Evolutionary conservation across 2,888 invertebrate species (phyloP), one percentile per base, ranked within the genome.

Genomic region (Dorcus parallelipipedus): DNA sequence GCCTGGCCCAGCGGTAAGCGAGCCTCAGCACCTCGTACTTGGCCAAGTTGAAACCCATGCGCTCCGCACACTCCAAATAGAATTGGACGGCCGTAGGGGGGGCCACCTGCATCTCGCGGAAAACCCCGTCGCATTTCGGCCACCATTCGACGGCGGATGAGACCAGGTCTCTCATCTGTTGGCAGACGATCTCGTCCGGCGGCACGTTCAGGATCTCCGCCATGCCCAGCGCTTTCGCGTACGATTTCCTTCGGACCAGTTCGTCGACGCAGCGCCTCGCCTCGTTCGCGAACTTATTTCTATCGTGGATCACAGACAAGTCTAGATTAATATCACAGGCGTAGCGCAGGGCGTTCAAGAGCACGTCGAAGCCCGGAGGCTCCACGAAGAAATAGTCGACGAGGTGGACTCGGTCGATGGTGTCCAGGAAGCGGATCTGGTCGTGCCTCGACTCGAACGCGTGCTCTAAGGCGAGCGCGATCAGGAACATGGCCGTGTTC

Each of bases 11-110:
- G n/a, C 71, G 65, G 33, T 73, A 70, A 0, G 77, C 73, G 48
- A 74, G 58, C 60, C 73, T 75, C 33, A 76, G 62, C 38, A 77
- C 64, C 38, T 83, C 81, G 71, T 86, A 87, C 64, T 82, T 84
- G 56, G 76, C 76, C 3, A 69, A 57, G 4, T 68, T 61, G 20
- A 81, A 76, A 0, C 69, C 69, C 38, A 86, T 80, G 60, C 81
- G 80, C 2, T 81, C 79, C 0, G 83, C 82, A 60, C 83, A 80
- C 54, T 82, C 79, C 1, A 85, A 77, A 42, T 87, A 83, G 72
- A 90, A 90, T 62, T 84, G 79, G 0, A 87, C 84, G 1, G 88
- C 83, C 14, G 84, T 80, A 60, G 83, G 82, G 10, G 87, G 84
- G 0, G 83, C 77, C 0, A 90, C 83, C 0, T 84, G 77, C 52